A percentile compares a stretch with the other conserved stretches of the same genome.
phyloP scores from a whole-genome alignment of 2,888 invertebrate genomes.

The Himalopsyche anomala region DNA sequence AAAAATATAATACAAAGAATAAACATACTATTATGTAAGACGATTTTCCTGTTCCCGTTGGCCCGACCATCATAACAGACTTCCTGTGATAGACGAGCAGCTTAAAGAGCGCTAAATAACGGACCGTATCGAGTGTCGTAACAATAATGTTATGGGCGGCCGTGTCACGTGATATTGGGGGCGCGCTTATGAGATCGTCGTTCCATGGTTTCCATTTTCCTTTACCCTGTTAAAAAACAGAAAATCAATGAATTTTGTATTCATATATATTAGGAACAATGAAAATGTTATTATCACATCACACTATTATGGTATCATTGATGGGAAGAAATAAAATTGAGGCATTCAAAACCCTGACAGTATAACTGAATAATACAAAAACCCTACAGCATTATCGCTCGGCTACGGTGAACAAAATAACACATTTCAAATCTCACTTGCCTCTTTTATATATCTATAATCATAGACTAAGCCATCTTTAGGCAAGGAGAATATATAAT shows the following conservation, averaged over 20 bases:
- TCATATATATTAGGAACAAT: too few species aligned
- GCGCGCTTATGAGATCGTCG: slow-evolving; percentile 86
- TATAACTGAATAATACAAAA: too few species aligned
- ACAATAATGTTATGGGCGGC: slow-evolving; percentile 97
- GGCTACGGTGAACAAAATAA: too few species aligned
- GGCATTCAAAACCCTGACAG: too few species aligned
- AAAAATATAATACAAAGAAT: too few species aligned
- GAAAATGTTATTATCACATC: too few species aligned
- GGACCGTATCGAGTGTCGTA: slow-evolving; percentile 92
- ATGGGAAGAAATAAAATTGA: too few species aligned
- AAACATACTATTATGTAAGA: slow-evolving; percentile 85
- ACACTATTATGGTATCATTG: too few species aligned
- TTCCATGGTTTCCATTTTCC: slow-evolving; percentile 96
- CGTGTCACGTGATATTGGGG: slow-evolving; percentile 90
- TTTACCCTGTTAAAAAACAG: slow-evolving; percentile 78
- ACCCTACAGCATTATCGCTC: too few species aligned
- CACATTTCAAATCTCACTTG: slow-evolving; percentile 67
- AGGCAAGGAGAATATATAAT: slow-evolving; percentile 91
- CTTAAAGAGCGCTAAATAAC: slow-evolving; percentile 88
- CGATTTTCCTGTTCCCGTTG: slow-evolving; percentile 97
- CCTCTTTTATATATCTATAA: slow-evolving; percentile 93
- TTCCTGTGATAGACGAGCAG: slow-evolving; percentile 89
- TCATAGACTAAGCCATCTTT: slow-evolving; percentile 90
- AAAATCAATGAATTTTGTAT: too few species aligned
- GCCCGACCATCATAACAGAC: slow-evolving; percentile 91